phyloP scores from a whole-genome alignment of 2,113 vertebrate species.

The Hippopotamus amphibius region DNA sequence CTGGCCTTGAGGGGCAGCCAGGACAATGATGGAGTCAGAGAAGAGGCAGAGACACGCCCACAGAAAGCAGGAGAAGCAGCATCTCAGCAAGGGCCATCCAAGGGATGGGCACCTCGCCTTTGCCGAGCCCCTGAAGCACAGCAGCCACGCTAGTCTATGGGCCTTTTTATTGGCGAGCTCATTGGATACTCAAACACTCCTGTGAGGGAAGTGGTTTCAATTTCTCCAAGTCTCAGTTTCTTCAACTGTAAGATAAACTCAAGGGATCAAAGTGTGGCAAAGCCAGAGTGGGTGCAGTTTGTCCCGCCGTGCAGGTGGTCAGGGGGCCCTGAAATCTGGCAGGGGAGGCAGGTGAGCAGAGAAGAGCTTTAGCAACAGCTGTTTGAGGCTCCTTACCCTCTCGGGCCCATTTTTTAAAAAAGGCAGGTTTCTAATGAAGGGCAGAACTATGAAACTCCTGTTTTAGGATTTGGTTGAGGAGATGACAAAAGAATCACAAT shows the following conservation, averaged over 20 bases:
- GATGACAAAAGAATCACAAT: conserved; percentile 40
- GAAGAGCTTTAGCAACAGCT: neutral
- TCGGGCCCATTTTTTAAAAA: neutral
- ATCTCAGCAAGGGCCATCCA: neutral
- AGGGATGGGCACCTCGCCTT: rapidly evolving
- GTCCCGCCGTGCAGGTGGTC: neutral
- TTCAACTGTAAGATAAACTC: neutral
- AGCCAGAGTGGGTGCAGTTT: neutral
- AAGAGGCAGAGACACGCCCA: neutral
- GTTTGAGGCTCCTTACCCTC: neutral
- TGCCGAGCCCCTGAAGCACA: rapidly evolving
- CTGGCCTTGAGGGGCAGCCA: conserved; percentile 18
- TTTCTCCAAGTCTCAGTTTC: neutral
- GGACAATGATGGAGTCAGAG: neutral
- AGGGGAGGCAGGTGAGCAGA: neutral
- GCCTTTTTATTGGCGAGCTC: neutral
- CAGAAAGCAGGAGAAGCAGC: neutral
- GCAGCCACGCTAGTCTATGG: neutral
- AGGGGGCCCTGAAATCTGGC: too few species aligned
- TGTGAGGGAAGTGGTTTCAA: neutral
- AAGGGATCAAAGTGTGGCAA: neutral
- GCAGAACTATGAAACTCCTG: neutral
- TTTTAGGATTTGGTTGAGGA: conserved; percentile 48
- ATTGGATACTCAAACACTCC: neutral
- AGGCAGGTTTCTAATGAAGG: neutral